phyloP scores from a whole-genome alignment of 2,113 vertebrate species.

The Coreoperca whiteheadi region DNA sequence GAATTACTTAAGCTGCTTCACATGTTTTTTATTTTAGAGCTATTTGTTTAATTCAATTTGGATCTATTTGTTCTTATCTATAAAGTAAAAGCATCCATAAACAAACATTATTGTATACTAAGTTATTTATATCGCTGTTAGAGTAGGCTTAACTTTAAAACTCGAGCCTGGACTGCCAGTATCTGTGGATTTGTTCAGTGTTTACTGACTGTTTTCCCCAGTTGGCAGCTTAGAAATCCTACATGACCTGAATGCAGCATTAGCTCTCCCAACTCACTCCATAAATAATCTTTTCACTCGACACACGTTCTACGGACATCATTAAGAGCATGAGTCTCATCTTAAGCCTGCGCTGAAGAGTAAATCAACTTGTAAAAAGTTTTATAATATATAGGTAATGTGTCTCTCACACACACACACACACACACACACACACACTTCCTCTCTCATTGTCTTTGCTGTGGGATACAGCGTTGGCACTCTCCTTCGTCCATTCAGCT shows the following conservation, averaged over 20 bases:
- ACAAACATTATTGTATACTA: not conserved
- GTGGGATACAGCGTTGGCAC: slow-evolving; percentile 66
- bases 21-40: not conserved
- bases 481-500: slow-evolving; percentile 60
- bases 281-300: slow-evolving; percentile 1
- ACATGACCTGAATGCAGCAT: slow-evolving; percentile 61
- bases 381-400: slow-evolving; percentile 17
- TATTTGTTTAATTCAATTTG: too few relatives aligned
- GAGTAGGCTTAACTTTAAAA: not conserved
- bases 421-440: slow-evolving; percentile 56
- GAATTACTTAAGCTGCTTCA: too few relatives aligned
- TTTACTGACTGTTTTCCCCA: slow-evolving; percentile 39
- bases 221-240: slow-evolving; percentile 53
- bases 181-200: slow-evolving; percentile 14
- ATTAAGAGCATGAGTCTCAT: not conserved
- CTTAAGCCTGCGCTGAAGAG: not conserved
- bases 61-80: not conserved
- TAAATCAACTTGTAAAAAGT: not conserved
- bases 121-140: not conserved
- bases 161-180: not conserved
- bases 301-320: not conserved
- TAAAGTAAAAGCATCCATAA: not conserved
- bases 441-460: slow-evolving; percentile 58
- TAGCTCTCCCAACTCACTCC: slow-evolving; percentile 2
- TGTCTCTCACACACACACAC: slow-evolving; percentile 23